Base-by-base conservation (phyloP, 2,113 vertebrate species). In the Patagioenas fasciata region DNA sequence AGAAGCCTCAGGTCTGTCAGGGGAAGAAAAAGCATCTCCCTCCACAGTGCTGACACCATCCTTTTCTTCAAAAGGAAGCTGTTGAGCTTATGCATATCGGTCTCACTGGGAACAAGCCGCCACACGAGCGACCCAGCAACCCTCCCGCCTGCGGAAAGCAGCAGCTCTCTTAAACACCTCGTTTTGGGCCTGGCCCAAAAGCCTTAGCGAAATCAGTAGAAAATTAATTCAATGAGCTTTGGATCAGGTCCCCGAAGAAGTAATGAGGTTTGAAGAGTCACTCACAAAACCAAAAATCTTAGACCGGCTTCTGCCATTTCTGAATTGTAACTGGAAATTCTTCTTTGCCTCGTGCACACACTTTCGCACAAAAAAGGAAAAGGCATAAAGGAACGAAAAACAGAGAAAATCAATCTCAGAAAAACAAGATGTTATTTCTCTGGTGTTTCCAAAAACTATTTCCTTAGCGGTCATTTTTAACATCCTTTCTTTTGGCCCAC, bases 221-320 rank as follows among this genome's bases (percentile, higher is more conserved):
- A 29, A 48, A 50, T 7, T 5, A 78, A 66, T 75, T 25, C 58
- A 6, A 2, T 1, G 23, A 56, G 56, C 62, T 62, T 60, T 26
- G 40, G 5, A 28, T 2, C 48, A 14, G 60, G 53, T 8, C 24
- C 31, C 34, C 0, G 0, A 12, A 69, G 57, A n/a, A n/a, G 53
- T 1, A 48, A n/a, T 0, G 38, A 31, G 29, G 32, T 51, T 28
- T 54, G n/a, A 25, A 72, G 66, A 82, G 38, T 2, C 7, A 0
- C 53, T 40, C n/a, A 6, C 2, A 5, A 80, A 40, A 16, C 18
- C 15, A 31, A 21, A 85, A 40, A 19, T 29, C 57, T 42, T 19
- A 64, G 40, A 28, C 66, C 0, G 1, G 61, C 74, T 25, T 10
- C 57, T 2, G 4, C 6, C 0, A 0, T 20, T 67, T 38, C 56